These are phyloP conservation scores for Barbus barbus DNA, from an alignment of 2,113 vertebrate genomes.

Conservation along the genomic window DNA sequence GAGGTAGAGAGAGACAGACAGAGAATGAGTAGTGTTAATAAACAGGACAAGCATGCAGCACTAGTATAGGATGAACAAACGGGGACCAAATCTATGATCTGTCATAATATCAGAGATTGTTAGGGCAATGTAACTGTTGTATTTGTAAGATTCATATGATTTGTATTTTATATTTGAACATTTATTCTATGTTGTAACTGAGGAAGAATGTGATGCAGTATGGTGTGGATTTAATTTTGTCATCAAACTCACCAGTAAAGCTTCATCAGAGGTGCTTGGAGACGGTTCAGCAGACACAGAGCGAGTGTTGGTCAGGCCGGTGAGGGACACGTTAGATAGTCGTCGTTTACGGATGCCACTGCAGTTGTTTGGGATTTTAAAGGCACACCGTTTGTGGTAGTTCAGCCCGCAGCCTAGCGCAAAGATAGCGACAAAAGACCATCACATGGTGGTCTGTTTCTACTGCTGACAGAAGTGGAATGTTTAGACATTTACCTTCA, in stretches of 20 bases:
- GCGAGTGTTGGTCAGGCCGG: slow-evolving; percentile 79
- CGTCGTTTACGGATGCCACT: slow-evolving; percentile 89
- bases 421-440: not conserved
- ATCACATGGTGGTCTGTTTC: not conserved
- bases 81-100: not conserved
- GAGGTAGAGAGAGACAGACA: slow-evolving; percentile 52
- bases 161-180: not conserved
- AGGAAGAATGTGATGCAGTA: not conserved
- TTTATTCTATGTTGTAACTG: not conserved
- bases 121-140: no score
- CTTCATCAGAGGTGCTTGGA: slow-evolving; percentile 77
- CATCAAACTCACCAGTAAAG: slow-evolving; percentile 82
- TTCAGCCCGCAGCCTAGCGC: slow-evolving; percentile 90
- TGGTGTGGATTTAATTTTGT: not conserved
- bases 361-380: slow-evolving; percentile 98
- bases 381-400: slow-evolving; percentile 97
- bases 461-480: not conserved
- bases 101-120: no score
- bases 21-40: slow-evolving; percentile 42
- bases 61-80: not conserved
- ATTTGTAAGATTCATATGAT: not conserved
- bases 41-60: not conserved
- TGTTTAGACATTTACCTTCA: slow-evolving; percentile 79
- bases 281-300: slow-evolving; percentile 86
- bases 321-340: slow-evolving; percentile 91